A percentile compares a stretch with the other conserved stretches of the same genome.
Conservation (phyloP, 2,113 vertebrate genomes). For the Urocynchramus pylzowi region DNA sequence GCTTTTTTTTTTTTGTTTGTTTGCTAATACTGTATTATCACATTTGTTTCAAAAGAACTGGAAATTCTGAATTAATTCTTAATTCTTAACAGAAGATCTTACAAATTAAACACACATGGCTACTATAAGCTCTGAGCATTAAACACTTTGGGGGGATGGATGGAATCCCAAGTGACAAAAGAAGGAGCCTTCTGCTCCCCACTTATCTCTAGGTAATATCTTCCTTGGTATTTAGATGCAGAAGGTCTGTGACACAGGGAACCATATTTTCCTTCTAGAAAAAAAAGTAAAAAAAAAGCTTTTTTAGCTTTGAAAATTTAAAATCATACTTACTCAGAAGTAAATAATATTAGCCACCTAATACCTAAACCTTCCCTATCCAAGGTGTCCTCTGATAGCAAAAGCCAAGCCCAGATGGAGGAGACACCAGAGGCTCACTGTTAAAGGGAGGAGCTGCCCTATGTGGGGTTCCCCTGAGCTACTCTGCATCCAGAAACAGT, state of each 20-base stretch:
- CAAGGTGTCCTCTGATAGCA: neutral
- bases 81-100: neutral
- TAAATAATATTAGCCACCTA: neutral
- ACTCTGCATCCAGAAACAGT: neutral
- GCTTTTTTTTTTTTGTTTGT: neutral
- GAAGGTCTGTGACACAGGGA: neutral
- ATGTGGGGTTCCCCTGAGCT: neutral
- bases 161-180: neutral
- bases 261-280: neutral
- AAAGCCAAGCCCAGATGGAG: neutral
- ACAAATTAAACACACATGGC: neutral
- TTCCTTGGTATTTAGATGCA: neutral
- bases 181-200: neutral
- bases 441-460: neutral
- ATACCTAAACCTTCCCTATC: neutral
- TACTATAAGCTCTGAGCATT: neutral
- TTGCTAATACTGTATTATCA: neutral
- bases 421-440: neutral
- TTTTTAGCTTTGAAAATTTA: too few relatives aligned
- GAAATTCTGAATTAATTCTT: neutral
- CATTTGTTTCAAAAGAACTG: neutral
- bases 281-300: too few relatives aligned
- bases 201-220: neutral
- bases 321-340: too few relatives aligned
- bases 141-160: neutral